Percentiles rank a stretch among this genome's conserved stretches.
Evolutionary conservation across 2,113 vertebrate species (phyloP).

Genomic region (Antidorcas marsupialis): DNA sequence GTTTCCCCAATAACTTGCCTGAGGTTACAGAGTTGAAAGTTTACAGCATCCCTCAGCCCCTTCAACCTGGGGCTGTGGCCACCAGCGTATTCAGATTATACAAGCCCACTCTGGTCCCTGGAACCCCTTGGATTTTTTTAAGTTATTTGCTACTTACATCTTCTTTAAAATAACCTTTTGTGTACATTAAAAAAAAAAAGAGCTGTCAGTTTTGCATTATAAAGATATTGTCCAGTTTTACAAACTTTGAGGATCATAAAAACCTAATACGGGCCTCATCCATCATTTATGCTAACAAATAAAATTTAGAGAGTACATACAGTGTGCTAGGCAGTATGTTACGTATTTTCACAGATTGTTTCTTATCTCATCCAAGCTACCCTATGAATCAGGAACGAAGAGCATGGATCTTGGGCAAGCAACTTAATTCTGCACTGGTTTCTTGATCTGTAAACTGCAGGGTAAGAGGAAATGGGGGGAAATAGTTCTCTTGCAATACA

Average conservation of each 20-base stretch:
- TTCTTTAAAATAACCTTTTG: background rate
- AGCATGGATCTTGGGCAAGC: background rate
- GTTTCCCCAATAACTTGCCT: background rate
- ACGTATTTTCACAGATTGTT: background rate
- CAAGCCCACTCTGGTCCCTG: background rate
- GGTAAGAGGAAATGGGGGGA: background rate
- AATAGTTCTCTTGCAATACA: background rate
- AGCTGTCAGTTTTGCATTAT: background rate
- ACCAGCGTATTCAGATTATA: background rate
- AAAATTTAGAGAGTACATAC: background rate
- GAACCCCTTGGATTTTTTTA: background rate
- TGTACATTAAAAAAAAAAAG: background rate
- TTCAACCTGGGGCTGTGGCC: background rate
- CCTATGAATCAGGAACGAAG: background rate
- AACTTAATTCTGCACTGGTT: background rate
- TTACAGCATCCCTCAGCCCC: background rate
- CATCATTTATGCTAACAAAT: background rate
- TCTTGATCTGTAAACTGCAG: conserved; percentile 35
- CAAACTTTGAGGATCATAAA: background rate
- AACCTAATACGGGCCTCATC: background rate
- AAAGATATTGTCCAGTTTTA: background rate
- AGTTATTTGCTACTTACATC: background rate
- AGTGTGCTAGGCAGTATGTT: background rate
- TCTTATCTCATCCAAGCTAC: background rate
- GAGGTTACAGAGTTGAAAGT: background rate